Percentiles rank a stretch among this genome's conserved stretches.
Evolutionary conservation across 2,113 vertebrate genomes (phyloP).

Genomic region (Myodes glareolus): DNA sequence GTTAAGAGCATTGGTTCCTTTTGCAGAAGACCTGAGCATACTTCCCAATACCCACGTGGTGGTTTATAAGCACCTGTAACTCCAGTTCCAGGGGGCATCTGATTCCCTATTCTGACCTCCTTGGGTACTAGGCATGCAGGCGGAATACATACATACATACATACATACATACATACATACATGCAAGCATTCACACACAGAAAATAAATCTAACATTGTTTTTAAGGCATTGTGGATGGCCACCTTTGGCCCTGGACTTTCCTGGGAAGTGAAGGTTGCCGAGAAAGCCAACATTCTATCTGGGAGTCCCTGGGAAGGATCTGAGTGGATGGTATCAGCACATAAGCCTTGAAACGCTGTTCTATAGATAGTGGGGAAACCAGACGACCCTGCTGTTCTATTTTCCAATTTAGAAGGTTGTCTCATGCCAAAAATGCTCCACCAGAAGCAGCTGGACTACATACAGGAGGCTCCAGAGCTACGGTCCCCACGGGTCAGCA

Average conservation of each 20-base stretch:
- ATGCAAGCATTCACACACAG: background rate
- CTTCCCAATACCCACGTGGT: background rate
- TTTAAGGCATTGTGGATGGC: background rate
- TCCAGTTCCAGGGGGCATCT: background rate
- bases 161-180: no score
- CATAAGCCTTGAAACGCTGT: background rate
- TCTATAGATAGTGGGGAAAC: background rate
- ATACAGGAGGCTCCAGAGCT: background rate
- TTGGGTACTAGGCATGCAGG: background rate
- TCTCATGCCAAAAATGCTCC: background rate
- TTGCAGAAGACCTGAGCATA: background rate
- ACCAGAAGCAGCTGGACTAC: background rate
- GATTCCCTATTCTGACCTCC: no score
- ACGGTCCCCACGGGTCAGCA: background rate
- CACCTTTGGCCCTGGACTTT: background rate
- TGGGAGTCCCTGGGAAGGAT: background rate
- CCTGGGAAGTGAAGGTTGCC: background rate
- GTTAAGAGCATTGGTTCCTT: background rate
- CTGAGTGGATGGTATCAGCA: background rate
- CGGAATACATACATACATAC: background rate
- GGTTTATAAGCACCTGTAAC: background rate
- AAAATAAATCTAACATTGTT: background rate
- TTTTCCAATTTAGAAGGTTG: constrained; percentile 39
- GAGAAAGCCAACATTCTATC: background rate
- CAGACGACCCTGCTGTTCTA: background rate